Conservation (phyloP, 2,797 vertebrate genomes). For the Leptatherina wallacei region DNA sequence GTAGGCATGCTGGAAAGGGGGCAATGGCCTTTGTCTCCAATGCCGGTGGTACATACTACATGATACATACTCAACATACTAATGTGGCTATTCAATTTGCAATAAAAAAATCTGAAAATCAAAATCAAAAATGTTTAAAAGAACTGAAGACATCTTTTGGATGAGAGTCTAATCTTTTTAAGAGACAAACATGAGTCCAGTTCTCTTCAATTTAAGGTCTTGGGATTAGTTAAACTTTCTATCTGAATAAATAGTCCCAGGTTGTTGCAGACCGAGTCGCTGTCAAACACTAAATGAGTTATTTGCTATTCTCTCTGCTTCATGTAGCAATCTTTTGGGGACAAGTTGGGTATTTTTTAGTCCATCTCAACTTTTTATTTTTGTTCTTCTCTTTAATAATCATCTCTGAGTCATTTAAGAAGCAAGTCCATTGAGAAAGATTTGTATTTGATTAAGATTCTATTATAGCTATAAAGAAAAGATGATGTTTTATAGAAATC, state of each 20-base stretch:
- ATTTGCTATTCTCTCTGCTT: background rate
- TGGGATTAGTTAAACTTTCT: background rate
- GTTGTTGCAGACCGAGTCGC: background rate
- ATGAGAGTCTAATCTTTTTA: too few species aligned
- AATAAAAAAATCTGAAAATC: too few species aligned
- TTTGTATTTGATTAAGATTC: background rate
- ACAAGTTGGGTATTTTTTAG: conserved; percentile 15
- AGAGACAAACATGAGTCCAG: too few species aligned
- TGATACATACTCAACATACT: too few species aligned
- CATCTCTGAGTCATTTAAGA: conserved; percentile 19
- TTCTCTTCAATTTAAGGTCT: too few species aligned
- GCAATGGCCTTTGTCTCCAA: too few species aligned
- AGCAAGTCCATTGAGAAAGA: conserved; percentile 25
- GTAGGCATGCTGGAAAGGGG: too few species aligned
- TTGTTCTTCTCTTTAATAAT: conserved; percentile 23
- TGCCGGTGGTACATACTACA: too few species aligned
- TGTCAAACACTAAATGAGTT: background rate
- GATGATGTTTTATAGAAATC: conserved; percentile 15
- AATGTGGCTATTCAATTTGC: too few species aligned
- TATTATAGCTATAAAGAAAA: conserved; percentile 30
- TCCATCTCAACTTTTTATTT: background rate
- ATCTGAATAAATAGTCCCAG: background rate
- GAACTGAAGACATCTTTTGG: too few species aligned
- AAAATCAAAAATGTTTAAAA: too few species aligned
- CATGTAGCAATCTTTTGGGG: background rate